A percentile compares a stretch with the other conserved stretches of the same genome.
phyloP scores from a whole-genome alignment of 2,113 vertebrate genomes.

The Anas platyrhynchos region DNA sequence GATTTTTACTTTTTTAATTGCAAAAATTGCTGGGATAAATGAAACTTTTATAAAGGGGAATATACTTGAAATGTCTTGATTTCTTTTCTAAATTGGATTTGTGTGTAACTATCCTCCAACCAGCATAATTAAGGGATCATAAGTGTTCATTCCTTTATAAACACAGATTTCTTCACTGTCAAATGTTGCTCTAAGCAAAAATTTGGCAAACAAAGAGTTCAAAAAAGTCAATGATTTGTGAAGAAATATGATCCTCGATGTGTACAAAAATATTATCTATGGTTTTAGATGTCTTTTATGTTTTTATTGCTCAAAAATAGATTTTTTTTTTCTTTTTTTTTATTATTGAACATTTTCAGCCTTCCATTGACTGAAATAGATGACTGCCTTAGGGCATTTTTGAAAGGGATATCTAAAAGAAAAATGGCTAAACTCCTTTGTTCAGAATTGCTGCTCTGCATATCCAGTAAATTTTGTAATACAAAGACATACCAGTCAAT shows the following conservation, averaged over 20 bases:
- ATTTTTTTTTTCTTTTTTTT: slow-evolving; percentile 22
- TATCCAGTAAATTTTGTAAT: slow-evolving; percentile 17
- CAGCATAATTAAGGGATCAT: neutral
- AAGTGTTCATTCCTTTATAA: slow-evolving; percentile 21
- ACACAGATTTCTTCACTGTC: slow-evolving; percentile 13
- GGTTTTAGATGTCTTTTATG: slow-evolving; percentile 64
- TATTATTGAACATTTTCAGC: slow-evolving; percentile 69
- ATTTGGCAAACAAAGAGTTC: slow-evolving; percentile 65
- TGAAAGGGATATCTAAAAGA: slow-evolving; percentile 45
- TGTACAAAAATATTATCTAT: slow-evolving; percentile 66
- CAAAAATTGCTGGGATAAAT: neutral
- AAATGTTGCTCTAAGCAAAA: slow-evolving; percentile 62
- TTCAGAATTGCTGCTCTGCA: slow-evolving; percentile 27
- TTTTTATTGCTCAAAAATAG: slow-evolving; percentile 57
- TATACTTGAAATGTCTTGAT: neutral
- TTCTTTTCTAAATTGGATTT: neutral
- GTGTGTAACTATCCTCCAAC: neutral
- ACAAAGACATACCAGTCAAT: neutral
- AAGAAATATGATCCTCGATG: slow-evolving; percentile 57
- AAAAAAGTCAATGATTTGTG: slow-evolving; percentile 60
- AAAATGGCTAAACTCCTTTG: slow-evolving; percentile 20
- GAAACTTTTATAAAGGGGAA: neutral
- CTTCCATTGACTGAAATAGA: slow-evolving; percentile 67
- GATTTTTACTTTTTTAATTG: neutral
- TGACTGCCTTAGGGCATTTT: slow-evolving; percentile 71